Evolutionary conservation across 2,888 invertebrate species (phyloP).

Genomic region (Halictus ligatus): DNA sequence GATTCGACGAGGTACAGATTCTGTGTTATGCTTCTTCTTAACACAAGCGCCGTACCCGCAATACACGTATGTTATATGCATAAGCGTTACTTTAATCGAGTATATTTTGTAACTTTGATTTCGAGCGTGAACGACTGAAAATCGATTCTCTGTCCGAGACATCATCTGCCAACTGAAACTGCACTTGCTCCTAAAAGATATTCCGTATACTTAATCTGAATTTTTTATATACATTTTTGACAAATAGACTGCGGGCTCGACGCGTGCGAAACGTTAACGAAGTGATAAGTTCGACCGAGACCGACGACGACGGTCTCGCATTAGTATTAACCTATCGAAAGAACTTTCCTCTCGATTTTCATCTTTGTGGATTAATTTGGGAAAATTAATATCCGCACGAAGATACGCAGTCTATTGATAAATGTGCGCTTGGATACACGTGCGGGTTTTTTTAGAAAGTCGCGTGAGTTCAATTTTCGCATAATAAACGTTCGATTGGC

Average conservation of each 20-base stretch:
- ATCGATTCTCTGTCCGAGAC: conserved; percentile 4
- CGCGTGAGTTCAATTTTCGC: neutral
- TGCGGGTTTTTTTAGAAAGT: neutral
- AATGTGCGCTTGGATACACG: neutral
- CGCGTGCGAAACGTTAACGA: neutral
- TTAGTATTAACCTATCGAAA: neutral
- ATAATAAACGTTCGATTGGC: neutral
- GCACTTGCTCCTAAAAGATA: neutral
- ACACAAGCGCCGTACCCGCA: neutral
- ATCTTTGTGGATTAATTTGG: neutral
- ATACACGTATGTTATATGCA: neutral
- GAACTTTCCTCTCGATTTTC: neutral
- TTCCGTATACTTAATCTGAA: neutral
- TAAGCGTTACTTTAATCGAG: neutral
- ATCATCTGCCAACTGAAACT: neutral
- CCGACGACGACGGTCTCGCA: neutral
- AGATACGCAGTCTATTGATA: neutral
- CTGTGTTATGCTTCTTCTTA: neutral
- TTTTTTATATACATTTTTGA: neutral
- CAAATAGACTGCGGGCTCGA: neutral
- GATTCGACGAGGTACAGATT: neutral
- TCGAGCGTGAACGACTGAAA: neutral
- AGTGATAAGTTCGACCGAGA: neutral
- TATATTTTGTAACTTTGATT: neutral
- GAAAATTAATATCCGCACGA: neutral